phyloP scores from a whole-genome alignment of 37 sponge, comb jelly and placozoan genomes.

The Ianthella basta region DNA sequence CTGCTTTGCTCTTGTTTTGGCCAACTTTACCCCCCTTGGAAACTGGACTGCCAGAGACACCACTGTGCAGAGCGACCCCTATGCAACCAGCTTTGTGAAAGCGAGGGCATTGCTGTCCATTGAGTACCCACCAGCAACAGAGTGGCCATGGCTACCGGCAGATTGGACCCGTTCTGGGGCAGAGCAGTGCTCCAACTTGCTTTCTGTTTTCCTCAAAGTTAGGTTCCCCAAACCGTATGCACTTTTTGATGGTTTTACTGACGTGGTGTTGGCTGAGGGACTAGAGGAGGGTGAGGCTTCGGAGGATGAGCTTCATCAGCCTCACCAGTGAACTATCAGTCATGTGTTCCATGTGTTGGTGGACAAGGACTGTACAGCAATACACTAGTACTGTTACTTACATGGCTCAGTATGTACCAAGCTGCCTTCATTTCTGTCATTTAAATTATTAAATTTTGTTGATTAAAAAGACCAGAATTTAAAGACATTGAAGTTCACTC shows the following conservation, averaged over 20 bases:
- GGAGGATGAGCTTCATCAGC: too few relatives aligned
- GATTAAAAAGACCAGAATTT: too few relatives aligned
- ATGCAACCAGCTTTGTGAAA: background rate
- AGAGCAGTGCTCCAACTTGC: conserved; percentile 13
- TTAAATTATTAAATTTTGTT: too few relatives aligned
- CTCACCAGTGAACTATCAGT: too few relatives aligned
- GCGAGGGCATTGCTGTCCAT: background rate
- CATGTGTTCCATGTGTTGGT: too few relatives aligned
- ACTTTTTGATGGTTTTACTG: background rate
- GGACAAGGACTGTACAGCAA: too few relatives aligned
- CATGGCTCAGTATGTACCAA: too few relatives aligned
- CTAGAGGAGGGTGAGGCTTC: too few relatives aligned
- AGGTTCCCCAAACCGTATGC: conserved; percentile 19
- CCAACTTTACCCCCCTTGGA: background rate
- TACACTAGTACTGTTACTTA: too few relatives aligned
- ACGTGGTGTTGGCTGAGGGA: background rate
- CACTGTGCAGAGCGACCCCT: background rate
- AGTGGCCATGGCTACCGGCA: background rate
- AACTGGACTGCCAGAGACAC: background rate
- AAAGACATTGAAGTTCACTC: too few relatives aligned
- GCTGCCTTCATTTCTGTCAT: too few relatives aligned
- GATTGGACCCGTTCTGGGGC: background rate
- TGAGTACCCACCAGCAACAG: background rate
- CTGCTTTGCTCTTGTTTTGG: conserved; percentile 17
- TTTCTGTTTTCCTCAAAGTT: background rate